Conservation (phyloP, 2,888 invertebrate genomes). For the Ariolimax columbianus region DNA sequence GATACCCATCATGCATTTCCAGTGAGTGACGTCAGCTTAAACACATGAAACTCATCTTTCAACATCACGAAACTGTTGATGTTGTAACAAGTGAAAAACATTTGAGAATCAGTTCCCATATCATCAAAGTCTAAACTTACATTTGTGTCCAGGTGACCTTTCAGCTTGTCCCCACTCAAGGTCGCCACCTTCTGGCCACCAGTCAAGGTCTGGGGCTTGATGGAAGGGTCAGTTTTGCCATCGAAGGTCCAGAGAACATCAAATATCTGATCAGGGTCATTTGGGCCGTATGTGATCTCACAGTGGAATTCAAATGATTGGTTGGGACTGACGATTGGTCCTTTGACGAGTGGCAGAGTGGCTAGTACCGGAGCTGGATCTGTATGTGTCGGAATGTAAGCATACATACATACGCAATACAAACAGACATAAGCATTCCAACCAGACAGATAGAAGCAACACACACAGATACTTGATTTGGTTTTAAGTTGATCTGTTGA, state of each 20-base stretch:
- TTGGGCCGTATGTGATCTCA: neutral
- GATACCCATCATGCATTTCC: too few relatives aligned
- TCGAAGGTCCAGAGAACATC: slow-evolving; percentile 1
- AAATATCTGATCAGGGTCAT: slow-evolving; percentile 8
- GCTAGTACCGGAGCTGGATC: neutral
- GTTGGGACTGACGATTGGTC: neutral
- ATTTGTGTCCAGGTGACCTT: neutral
- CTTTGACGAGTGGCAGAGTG: neutral
- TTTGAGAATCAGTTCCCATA: too few relatives aligned
- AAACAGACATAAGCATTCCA: too few relatives aligned
- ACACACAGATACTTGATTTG: too few relatives aligned
- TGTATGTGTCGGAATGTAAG: neutral
- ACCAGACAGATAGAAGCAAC: too few relatives aligned
- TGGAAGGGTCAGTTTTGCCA: neutral
- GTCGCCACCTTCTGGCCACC: neutral
- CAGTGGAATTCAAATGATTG: neutral
- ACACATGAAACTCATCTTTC: too few relatives aligned
- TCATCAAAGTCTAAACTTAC: neutral
- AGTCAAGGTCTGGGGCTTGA: neutral
- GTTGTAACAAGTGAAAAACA: too few relatives aligned
- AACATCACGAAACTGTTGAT: too few relatives aligned
- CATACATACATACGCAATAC: too few relatives aligned
- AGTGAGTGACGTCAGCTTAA: too few relatives aligned
- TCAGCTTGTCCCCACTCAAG: neutral
- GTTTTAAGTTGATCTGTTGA: too few relatives aligned